phyloP scores from a whole-genome alignment of 1,140 invertebrate species.

The Platorchestia sp. region DNA sequence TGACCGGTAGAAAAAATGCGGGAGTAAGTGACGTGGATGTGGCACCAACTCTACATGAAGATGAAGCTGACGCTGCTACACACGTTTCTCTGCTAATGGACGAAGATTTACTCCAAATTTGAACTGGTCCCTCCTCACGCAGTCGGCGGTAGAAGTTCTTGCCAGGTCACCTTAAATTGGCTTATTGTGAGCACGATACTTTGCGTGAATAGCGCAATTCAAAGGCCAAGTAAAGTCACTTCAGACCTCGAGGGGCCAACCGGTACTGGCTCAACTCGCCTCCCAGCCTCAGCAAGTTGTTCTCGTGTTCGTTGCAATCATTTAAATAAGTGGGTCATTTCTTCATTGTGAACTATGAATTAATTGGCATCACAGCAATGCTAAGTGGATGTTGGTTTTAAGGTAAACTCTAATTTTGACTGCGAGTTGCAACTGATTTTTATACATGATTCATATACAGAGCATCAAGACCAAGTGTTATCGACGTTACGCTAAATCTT shows the following conservation, averaged over 20 bases:
- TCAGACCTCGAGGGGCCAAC: not conserved
- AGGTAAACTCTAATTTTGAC: not conserved
- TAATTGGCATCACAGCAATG: not conserved
- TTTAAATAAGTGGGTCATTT: not conserved
- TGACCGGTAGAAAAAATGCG: not conserved
- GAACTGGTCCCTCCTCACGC: not conserved
- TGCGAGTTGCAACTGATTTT: not conserved
- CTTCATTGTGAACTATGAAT: not conserved
- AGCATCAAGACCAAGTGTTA: too few relatives aligned
- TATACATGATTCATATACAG: not conserved
- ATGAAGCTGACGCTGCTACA: not conserved
- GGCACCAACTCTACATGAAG: not conserved
- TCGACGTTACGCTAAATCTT: too few relatives aligned
- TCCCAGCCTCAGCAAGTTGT: not conserved
- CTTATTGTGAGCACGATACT: not conserved
- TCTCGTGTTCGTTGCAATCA: not conserved
- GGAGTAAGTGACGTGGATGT: not conserved
- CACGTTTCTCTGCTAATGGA: not conserved
- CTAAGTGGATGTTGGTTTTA: not conserved
- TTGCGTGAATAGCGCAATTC: not conserved
- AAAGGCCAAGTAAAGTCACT: not conserved
- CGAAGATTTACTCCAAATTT: not conserved
- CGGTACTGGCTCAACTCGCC: not conserved
- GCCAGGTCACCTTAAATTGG: not conserved
- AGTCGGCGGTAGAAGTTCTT: not conserved